These are phyloP conservation scores for Alexandromys fortis DNA, from an alignment of 2,113 vertebrate species.

Conservation along the genomic window DNA sequence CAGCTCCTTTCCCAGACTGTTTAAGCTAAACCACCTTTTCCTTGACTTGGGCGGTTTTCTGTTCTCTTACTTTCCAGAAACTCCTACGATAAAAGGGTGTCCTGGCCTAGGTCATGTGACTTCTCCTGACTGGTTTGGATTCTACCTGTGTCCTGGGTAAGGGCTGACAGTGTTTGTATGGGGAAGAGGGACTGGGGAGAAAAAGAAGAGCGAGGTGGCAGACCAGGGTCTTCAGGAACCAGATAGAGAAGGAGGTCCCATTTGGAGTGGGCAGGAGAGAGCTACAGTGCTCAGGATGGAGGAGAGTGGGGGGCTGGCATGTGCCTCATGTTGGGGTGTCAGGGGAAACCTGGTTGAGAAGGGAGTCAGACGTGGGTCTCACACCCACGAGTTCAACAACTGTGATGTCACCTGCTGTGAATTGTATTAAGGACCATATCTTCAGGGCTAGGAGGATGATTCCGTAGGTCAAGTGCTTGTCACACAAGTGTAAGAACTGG, in stretches of 20 bases:
- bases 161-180: no score
- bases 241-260: not conserved
- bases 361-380: not conserved
- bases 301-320: not conserved
- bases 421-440: not conserved
- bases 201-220: not conserved
- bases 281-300: not conserved
- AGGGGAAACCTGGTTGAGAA: not conserved
- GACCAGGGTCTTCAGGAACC: not conserved
- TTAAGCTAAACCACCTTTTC: not conserved
- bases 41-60: not conserved
- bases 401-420: not conserved
- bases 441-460: not conserved
- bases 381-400: not conserved
- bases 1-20: not conserved
- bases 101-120: accelerated
- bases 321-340: not conserved
- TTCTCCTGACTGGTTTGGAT: not conserved
- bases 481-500: not conserved
- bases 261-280: not conserved
- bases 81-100: not conserved
- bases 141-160: not conserved
- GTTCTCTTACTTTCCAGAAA: not conserved
- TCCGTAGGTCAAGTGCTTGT: not conserved
- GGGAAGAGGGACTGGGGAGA: not conserved